These are phyloP conservation scores for Sebastes glaucus DNA, from an alignment of 2,797 vertebrate species.

Conservation along the genomic window DNA sequence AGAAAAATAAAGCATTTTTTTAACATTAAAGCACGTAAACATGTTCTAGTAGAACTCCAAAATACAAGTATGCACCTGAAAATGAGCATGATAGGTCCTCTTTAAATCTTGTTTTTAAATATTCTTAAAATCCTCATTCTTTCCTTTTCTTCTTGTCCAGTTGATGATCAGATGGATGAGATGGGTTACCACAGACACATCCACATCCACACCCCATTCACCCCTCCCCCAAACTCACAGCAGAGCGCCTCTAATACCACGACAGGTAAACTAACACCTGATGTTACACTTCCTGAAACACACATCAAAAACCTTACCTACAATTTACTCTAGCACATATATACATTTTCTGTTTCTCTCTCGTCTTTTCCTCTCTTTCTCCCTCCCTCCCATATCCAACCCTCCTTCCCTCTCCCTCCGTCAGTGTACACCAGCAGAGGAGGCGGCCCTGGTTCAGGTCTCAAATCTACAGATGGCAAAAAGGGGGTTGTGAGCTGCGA, in stretches of 20 bases:
- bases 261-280: conserved; percentile 58
- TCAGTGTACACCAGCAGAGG: conserved; percentile 48
- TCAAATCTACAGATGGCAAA: not conserved
- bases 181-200: conserved; percentile 77
- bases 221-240: not conserved
- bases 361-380: conserved; percentile 21
- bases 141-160: conserved; percentile 16
- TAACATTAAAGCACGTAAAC: too few relatives aligned
- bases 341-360: not conserved
- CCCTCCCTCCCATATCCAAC: not conserved
- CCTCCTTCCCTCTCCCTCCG: not conserved
- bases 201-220: too few relatives aligned
- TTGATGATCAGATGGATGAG: conserved; percentile 27
- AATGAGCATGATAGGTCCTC: too few relatives aligned
- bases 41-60: too few relatives aligned
- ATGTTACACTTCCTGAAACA: not conserved
- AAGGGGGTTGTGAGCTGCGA: conserved; percentile 76
- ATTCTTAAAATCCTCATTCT: not conserved
- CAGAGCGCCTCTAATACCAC: fast-evolving
- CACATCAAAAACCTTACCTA: not conserved
- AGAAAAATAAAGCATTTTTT: too few relatives aligned
- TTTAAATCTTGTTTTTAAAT: not conserved
- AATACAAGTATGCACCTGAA: too few relatives aligned
- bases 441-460: conserved; percentile 46
- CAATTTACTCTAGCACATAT: not conserved